Conservation (phyloP, 2,797 vertebrate genomes). For the Scarus forsteni region DNA sequence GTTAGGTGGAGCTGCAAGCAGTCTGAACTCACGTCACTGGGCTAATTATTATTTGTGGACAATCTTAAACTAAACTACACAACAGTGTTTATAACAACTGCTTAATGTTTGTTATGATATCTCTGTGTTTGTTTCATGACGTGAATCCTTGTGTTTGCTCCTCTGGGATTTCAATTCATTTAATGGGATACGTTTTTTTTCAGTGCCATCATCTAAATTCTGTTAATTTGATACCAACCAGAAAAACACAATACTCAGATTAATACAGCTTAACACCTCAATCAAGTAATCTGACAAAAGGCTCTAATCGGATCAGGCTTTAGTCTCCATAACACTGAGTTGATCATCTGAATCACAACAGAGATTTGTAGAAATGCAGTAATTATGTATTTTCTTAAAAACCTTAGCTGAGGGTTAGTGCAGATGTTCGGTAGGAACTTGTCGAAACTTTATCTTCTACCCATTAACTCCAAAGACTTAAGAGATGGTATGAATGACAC, state of each 20-base stretch:
- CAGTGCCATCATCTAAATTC: slow-evolving; percentile 1
- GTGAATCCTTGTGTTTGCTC: slow-evolving; percentile 1
- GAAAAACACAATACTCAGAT: slow-evolving; percentile 12
- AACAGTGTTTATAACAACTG: slow-evolving; percentile 13
- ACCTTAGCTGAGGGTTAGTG: too few relatives aligned
- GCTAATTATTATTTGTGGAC: slow-evolving; percentile 63
- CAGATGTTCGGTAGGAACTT: too few relatives aligned
- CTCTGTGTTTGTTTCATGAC: neutral
- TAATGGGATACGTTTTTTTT: neutral
- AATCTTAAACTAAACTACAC: slow-evolving; percentile 51
- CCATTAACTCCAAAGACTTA: too few relatives aligned
- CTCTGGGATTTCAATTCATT: neutral
- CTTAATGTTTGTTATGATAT: slow-evolving; percentile 14
- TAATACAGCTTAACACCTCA: slow-evolving; percentile 18
- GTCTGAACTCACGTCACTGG: slow-evolving; percentile 44
- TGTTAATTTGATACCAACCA: neutral
- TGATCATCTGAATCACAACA: neutral
- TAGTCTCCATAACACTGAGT: slow-evolving; percentile 2
- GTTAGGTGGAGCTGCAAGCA: slow-evolving; percentile 42
- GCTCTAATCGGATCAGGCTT: slow-evolving; percentile 9
- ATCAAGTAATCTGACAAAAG: slow-evolving; percentile 12
- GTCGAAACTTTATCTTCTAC: too few relatives aligned
- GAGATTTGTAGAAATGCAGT: neutral
- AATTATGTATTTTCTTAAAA: too few relatives aligned
- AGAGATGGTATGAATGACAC: too few relatives aligned